Evolutionary conservation across 2,797 vertebrate species (phyloP).

Genomic region (Miichthys miiuy): DNA sequence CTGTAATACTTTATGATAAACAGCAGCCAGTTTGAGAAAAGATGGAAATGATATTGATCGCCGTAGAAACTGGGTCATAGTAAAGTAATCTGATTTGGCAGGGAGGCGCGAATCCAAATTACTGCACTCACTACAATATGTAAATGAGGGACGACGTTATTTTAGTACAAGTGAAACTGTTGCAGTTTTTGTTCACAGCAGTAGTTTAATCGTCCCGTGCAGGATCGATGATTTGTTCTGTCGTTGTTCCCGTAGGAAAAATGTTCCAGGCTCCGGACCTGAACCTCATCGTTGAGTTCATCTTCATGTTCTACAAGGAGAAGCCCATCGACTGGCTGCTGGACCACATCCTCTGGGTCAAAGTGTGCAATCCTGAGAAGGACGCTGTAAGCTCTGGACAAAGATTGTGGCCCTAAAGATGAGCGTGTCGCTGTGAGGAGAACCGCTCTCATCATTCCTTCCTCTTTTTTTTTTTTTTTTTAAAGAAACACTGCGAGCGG

Average conservation of each 20-base stretch:
- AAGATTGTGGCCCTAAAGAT: neutral
- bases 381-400: constrained; percentile 89
- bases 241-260: constrained; percentile 88
- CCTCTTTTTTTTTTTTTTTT: neutral
- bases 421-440: neutral
- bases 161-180: neutral
- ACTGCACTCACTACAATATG: neutral
- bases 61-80: constrained; percentile 10
- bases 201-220: constrained; percentile 13
- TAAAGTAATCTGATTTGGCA: constrained; percentile 6
- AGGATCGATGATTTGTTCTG: constrained; percentile 17
- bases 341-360: constrained; percentile 99
- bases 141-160: constrained; percentile 3
- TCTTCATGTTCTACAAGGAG: constrained; percentile 99
- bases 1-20: constrained; percentile 13
- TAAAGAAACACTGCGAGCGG: constrained; percentile 97
- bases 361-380: constrained; percentile 99
- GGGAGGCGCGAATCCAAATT: neutral
- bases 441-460: neutral
- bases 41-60: constrained; percentile 25
- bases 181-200: neutral
- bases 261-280: constrained; percentile 99
- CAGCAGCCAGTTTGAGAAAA: too few relatives aligned
- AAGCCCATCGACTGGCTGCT: constrained; percentile 99
- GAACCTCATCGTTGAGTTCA: constrained; percentile 98